These are phyloP conservation scores for Pangasius mekongensis DNA, from an alignment of 2,797 vertebrate species.

Conservation along the genomic window DNA sequence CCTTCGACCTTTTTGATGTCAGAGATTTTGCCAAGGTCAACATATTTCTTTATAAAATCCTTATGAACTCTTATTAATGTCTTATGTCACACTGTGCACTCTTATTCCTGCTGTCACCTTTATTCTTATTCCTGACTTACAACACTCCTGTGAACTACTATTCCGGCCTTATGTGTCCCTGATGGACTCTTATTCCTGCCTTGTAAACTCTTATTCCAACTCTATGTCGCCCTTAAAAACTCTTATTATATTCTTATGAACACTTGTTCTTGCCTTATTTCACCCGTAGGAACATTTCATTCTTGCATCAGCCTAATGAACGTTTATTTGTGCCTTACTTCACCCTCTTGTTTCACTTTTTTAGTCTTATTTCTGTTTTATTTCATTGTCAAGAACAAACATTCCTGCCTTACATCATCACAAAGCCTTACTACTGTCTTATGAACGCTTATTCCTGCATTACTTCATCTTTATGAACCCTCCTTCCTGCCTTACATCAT, in stretches of 20 bases:
- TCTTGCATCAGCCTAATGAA: not conserved
- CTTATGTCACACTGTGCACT: not conserved
- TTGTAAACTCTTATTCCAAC: not conserved
- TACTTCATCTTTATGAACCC: no score
- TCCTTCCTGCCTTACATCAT: not conserved
- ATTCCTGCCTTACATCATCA: not conserved
- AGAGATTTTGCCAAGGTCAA: constrained; percentile 88
- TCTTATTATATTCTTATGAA: not conserved
- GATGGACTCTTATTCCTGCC: constrained; percentile 33
- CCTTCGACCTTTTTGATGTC: constrained; percentile 91
- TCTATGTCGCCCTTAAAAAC: not conserved
- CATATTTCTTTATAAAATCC: not conserved
- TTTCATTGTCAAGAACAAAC: no score
- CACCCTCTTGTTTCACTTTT: not conserved
- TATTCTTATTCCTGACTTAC: not conserved
- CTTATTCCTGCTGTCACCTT: not conserved
- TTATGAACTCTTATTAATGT: not conserved
- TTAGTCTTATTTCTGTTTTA: no score
- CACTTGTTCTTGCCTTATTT: not conserved
- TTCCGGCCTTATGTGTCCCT: not conserved
- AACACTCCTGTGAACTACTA: no score
- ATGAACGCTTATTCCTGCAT: not conserved
- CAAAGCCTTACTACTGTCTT: not conserved
- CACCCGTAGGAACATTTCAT: not conserved
- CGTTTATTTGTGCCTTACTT: not conserved